Conservation (phyloP, 2,797 vertebrate genomes). For the Cryptoblepharus egeriae region DNA sequence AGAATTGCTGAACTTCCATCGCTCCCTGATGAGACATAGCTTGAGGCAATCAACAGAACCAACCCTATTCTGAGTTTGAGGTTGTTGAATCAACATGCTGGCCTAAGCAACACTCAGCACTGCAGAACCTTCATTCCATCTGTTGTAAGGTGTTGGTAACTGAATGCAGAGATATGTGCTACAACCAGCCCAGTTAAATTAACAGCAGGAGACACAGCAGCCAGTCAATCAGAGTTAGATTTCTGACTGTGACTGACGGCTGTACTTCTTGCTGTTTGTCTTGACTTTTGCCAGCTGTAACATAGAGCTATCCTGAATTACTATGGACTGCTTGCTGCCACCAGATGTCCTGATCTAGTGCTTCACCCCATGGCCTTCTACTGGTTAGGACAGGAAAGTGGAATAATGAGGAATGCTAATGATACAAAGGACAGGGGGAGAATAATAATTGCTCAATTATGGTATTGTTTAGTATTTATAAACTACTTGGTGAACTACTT, state of each 20-base stretch:
- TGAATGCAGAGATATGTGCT: background rate
- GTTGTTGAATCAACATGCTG: no score
- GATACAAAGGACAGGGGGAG: background rate
- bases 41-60: no score
- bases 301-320: background rate
- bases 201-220: background rate
- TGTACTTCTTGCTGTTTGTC: background rate
- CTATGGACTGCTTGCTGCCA: background rate
- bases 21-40: no score
- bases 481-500: no score
- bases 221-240: background rate
- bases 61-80: no score
- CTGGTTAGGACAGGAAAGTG: background rate
- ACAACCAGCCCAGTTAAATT: background rate
- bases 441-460: no score
- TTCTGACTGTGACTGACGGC: background rate
- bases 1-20: no score
- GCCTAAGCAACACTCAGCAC: no score
- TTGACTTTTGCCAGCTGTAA: background rate
- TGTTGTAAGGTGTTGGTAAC: background rate
- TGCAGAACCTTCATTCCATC: no score
- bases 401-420: background rate
- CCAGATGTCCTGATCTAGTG: background rate
- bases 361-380: background rate
- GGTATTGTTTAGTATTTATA: no score